Base-by-base conservation (phyloP, 2,797 vertebrate species). In the Perdix hodgsoniae region DNA sequence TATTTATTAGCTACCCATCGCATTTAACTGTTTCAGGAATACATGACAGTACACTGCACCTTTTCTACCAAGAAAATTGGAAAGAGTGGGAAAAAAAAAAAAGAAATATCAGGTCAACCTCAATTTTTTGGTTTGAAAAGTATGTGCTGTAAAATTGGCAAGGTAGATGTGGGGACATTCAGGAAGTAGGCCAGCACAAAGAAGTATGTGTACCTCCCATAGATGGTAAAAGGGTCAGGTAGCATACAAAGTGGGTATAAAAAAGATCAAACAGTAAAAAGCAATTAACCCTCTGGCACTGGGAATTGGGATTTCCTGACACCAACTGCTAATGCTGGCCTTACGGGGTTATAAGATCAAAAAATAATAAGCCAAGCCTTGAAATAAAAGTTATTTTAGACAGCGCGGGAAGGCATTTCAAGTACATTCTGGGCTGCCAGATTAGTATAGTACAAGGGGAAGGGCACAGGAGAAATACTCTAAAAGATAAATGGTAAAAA, bases 241-340 rank as follows among this genome's bases (percentile, higher is more conserved):
- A 69, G 82, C 87, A 88, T 73, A 88, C 24, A 93, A 95, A 95
- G 81, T 73, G 71, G 69, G 74, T 88, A 92, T 72, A 50, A 91
- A 95, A 97, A 97, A 96, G 92, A 96, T 96, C 94, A 96, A 95
- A 96, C 5, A 0, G 82, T 56, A 95, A 96, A 97, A 97, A 96
- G 93, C 93, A 97, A 96, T 96, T 97, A 97, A 96, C 94, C 95
- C 94, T 77, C 89, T 77, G 84, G 92, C 95, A 94, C n/a, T 69
- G 86, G 74, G 94, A 96, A 88, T 26, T 94, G 94, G 93, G 93
- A 94, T 96, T 96, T 96, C 94, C 92, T 96, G 95, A 97, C 95
- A 95, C 77, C 67, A 80, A 67, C 88, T 69, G 90, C 74, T 96
- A 95, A 93, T 78, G 73, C 72, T 88, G 56, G 91, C 95, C 94